Conservation (phyloP, 2,797 vertebrate species). For the Paguma larvata region DNA sequence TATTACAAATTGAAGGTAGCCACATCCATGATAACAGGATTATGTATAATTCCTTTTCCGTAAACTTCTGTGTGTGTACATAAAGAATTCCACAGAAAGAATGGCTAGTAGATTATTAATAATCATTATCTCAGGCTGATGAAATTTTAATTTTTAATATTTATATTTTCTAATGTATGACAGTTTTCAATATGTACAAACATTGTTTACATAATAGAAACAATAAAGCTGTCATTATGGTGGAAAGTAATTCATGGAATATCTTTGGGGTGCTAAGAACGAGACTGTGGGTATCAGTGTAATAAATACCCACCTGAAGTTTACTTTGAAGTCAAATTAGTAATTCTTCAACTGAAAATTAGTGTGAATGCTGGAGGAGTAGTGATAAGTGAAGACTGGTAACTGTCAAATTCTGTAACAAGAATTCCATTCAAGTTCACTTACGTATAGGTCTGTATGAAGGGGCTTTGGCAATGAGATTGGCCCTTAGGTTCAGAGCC, state of each 20-base stretch:
- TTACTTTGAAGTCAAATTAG: constrained; percentile 47
- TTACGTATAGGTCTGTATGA: neutral
- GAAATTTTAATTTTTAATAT: constrained; percentile 27
- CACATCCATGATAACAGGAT: neutral
- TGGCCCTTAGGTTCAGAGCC: neutral
- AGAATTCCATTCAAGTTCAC: neutral
- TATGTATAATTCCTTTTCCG: neutral
- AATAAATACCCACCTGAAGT: neutral
- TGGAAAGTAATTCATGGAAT: neutral
- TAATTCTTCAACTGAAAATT: constrained; percentile 23
- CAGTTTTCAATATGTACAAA: neutral
- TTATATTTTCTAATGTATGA: neutral
- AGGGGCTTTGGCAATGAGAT: neutral
- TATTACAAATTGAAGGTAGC: neutral
- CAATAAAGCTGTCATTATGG: neutral
- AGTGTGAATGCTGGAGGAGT: neutral
- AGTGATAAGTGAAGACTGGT: neutral
- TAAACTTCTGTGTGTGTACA: neutral
- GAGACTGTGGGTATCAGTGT: neutral
- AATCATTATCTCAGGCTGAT: neutral
- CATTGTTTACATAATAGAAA: constrained; percentile 30
- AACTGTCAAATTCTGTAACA: neutral
- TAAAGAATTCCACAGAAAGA: constrained; percentile 35
- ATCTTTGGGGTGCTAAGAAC: neutral
- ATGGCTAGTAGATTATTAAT: constrained; percentile 21